Percentiles rank a stretch among this genome's conserved stretches.
Evolutionary conservation across 2,888 invertebrate species (phyloP).

Genomic region (Punctoribates punctum): DNA sequence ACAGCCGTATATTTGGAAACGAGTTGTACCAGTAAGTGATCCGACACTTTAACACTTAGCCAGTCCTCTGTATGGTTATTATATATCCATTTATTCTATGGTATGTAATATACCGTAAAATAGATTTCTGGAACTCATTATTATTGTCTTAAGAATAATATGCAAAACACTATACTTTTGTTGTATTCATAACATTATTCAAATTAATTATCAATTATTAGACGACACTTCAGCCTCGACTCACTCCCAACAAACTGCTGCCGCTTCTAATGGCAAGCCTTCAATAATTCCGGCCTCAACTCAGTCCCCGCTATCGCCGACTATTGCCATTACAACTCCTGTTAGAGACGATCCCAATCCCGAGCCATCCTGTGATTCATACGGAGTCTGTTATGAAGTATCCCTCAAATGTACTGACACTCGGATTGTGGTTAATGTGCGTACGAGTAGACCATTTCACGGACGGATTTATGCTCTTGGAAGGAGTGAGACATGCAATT

Average conservation of each 20-base stretch:
- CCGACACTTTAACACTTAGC: conserved; percentile 4
- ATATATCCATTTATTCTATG: conserved; percentile 15
- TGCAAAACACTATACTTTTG: background rate
- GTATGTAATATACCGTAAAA: conserved; percentile 4
- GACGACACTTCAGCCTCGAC: conserved; percentile 42
- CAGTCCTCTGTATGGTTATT: background rate
- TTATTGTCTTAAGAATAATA: conserved; percentile 7
- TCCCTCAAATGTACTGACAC: conserved; percentile 92
- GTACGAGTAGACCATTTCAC: conserved; percentile 89
- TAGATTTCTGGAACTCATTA: too few relatives aligned
- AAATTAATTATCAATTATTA: conserved; percentile 22
- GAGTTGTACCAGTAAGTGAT: conserved; percentile 75
- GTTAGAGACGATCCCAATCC: conserved; percentile 42
- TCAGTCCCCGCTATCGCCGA: conserved; percentile 43
- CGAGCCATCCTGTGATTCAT: conserved; percentile 72
- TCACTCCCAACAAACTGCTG: conserved; percentile 27
- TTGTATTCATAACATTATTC: background rate
- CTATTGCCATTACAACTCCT: conserved; percentile 43
- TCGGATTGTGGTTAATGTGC: conserved; percentile 83
- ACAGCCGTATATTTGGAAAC: conserved; percentile 87
- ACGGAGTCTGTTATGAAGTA: conserved; percentile 91
- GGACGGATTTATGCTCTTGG: conserved; percentile 90
- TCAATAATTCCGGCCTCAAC: conserved; percentile 43
- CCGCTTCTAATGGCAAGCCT: conserved; percentile 43
- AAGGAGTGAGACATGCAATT: conserved; percentile 89